A percentile compares a stretch with the other conserved stretches of the same genome.
These are phyloP conservation scores for Rhinella marina DNA, from an alignment of 2,797 vertebrate species.

Conservation along the genomic window DNA sequence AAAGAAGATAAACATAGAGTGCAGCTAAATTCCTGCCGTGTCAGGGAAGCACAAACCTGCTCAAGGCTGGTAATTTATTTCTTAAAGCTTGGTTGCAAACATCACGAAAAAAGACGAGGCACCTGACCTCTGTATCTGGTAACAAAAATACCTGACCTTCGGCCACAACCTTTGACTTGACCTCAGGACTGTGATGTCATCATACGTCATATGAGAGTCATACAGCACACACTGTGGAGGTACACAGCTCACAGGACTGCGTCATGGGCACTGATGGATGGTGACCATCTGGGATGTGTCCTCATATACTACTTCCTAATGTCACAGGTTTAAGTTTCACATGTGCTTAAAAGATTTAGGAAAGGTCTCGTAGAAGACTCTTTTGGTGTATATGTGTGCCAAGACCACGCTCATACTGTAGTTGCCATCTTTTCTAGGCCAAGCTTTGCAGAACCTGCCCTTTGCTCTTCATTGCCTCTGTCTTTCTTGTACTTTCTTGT, in stretches of 20 bases:
- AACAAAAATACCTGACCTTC: slow-evolving; percentile 3
- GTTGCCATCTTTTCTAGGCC: no score
- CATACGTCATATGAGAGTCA: slow-evolving; percentile 9
- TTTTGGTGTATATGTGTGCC: not conserved
- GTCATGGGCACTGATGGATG: slow-evolving; percentile 23
- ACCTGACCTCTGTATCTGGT: not conserved
- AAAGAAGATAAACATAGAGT: no score
- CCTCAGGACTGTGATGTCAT: slow-evolving; percentile 3
- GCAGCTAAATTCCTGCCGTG: not conserved
- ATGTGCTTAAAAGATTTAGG: not conserved
- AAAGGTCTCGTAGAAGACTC: not conserved
- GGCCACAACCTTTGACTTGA: not conserved
- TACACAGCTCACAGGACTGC: not conserved
- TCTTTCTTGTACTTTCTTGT: no score
- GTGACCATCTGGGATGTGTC: not conserved
- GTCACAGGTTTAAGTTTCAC: slow-evolving; percentile 8
- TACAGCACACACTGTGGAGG: not conserved
- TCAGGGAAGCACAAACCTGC: no score
- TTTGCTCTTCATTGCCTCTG: no score
- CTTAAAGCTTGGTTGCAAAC: not conserved
- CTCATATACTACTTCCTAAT: not conserved
- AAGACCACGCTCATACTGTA: not conserved
- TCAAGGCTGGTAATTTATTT: not conserved
- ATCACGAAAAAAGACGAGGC: not conserved
- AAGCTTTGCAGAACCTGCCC: no score